Conservation (phyloP, 2,888 invertebrate species). For the Malacosoma neustria region DNA sequence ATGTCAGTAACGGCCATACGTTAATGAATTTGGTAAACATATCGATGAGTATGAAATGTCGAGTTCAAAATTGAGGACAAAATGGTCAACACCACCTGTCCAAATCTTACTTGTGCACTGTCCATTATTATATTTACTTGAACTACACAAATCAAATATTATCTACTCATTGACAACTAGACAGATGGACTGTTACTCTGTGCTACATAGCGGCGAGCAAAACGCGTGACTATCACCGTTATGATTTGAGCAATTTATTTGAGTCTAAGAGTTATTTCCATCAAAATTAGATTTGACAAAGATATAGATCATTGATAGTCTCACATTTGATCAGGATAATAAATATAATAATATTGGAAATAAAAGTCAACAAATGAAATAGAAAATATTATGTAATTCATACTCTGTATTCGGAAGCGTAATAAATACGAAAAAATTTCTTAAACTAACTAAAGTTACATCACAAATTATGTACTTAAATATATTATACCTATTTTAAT, state of each 20-base stretch:
- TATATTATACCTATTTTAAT: conserved; percentile 15
- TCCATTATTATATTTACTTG: conserved; percentile 12
- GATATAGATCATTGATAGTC: too few relatives aligned
- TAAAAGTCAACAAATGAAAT: conserved; percentile 53
- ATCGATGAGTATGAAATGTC: conserved; percentile 8
- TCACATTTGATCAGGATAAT: too few relatives aligned
- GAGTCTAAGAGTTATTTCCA: too few relatives aligned
- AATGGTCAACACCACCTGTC: conserved; percentile 16
- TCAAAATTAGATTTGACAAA: too few relatives aligned
- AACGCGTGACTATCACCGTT: background rate
- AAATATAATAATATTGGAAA: too few relatives aligned
- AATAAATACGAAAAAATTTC: conserved; percentile 70
- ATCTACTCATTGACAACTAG: conserved; percentile 18
- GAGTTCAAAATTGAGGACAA: conserved; percentile 9
- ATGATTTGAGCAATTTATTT: too few relatives aligned
- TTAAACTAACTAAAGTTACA: conserved; percentile 68
- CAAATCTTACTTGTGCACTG: conserved; percentile 10
- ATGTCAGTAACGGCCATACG: background rate
- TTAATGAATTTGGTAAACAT: conserved; percentile 6
- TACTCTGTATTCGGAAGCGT: conserved; percentile 72
- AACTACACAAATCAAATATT: conserved; percentile 15
- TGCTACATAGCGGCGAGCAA: background rate
- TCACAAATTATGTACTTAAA: conserved; percentile 68
- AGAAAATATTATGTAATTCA: conserved; percentile 71
- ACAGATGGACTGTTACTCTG: conserved; percentile 8